Base-by-base conservation (phyloP, 1,140 invertebrate species). In the Uloborus diversus region DNA sequence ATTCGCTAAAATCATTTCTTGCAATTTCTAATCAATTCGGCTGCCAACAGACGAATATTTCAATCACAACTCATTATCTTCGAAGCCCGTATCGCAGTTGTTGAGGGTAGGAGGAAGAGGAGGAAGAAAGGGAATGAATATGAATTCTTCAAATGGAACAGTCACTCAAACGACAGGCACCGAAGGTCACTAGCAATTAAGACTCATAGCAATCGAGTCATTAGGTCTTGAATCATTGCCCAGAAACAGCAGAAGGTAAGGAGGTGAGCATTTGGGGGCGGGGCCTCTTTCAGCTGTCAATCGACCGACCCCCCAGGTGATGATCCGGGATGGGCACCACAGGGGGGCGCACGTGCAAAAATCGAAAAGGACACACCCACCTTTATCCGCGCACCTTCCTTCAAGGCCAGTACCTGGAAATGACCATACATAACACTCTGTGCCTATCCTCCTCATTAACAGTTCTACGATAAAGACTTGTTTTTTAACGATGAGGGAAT, bases 261-360 rank as follows among this genome's bases (percentile, higher is more conserved):
- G 17, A 75, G 71, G 71, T 75, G 71, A 75, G 71, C 53, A 59
- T 71, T 71, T 59, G 53, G 53, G 53, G 68, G 70, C 57, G 70
- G 71, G 35, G 71, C 59, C 42, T 75, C 57, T 64, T 64, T 75
- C 57, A 75, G 57, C 71, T 75, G 71, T 75, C 73, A 78, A 66
- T 78, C 57, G 70, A 42, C 59, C 62, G 71, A 75, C 73, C 73
- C 73, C 73, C 64, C 73, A 66, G 61, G 73, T 78, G 61, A 65
- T 78, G 62, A 78, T 78, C 73, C 73, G 73, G 73, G 73, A 66
- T 78, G 64, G 73, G 73, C 73, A 28, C 73, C 27, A 47, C 51
- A 51, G 73, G 73, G 73, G 73, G 73, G 73, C 64, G 62, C 73
- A 78, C 73, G 73, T 78, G 73, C 73, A 78, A 78, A 78, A 78